phyloP scores from a whole-genome alignment of 2,888 invertebrate genomes.

The Chymomyza procnemis region DNA sequence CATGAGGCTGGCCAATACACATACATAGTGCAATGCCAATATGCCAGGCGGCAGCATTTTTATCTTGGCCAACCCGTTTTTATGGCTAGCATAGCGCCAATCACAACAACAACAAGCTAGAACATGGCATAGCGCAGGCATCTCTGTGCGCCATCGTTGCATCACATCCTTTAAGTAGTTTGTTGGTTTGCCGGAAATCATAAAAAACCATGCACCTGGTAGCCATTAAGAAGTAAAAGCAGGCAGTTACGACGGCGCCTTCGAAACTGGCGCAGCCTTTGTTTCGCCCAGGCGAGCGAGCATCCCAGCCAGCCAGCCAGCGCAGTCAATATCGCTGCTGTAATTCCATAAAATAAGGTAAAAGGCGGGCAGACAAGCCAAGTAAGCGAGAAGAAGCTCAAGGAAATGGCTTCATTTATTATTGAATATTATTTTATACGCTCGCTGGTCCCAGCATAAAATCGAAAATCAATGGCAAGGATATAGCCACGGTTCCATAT shows the following conservation, averaged over 20 bases:
- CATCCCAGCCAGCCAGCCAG: background rate
- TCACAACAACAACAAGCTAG: constrained; percentile 30
- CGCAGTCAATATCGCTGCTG: constrained; percentile 31
- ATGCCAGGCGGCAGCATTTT: constrained; percentile 49
- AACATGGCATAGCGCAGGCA: constrained; percentile 44
- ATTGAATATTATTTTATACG: constrained; percentile 72
- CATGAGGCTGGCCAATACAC: background rate
- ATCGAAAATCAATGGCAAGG: constrained; percentile 69
- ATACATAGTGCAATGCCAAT: background rate
- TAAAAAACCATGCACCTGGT: constrained; percentile 68
- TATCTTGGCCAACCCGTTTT: constrained; percentile 56
- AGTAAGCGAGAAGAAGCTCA: constrained; percentile 28
- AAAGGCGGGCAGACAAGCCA: constrained; percentile 3
- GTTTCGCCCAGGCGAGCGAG: constrained; percentile 42
- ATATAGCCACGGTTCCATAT: constrained; percentile 42
- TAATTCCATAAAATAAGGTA: constrained; percentile 56
- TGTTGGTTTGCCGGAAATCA: constrained; percentile 65
- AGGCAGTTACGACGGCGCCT: constrained; percentile 41
- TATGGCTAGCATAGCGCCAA: constrained; percentile 47
- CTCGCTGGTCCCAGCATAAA: constrained; percentile 55
- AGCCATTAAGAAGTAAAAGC: constrained; percentile 60
- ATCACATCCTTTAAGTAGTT: constrained; percentile 64
- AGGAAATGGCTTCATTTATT: constrained; percentile 72
- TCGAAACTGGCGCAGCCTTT: constrained; percentile 47
- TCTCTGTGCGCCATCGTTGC: constrained; percentile 26